phyloP scores from a whole-genome alignment of 64 coral and sea anemone species.

The Porites australiensis region DNA sequence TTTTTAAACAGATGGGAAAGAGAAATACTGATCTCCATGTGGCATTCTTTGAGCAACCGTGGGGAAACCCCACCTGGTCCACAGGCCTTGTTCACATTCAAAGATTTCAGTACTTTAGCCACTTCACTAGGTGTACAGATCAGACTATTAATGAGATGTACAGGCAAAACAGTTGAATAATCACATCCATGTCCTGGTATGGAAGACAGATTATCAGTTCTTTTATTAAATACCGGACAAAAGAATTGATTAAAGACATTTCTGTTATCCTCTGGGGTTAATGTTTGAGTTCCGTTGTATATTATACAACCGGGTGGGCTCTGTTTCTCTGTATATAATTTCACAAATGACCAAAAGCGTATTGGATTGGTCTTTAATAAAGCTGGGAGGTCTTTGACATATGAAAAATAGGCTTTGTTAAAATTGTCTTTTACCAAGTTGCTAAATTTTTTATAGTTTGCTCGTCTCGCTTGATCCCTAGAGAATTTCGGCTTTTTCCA shows the following conservation, averaged over 20 bases:
- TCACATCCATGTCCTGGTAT: neutral
- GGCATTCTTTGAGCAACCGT: neutral
- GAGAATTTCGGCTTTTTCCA: neutral
- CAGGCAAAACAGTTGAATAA: conserved; percentile 1
- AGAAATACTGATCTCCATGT: neutral
- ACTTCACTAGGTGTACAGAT: neutral
- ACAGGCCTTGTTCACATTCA: neutral
- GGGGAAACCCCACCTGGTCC: too few species aligned
- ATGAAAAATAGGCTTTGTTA: neutral
- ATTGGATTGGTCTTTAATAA: neutral
- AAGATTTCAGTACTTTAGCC: too few species aligned
- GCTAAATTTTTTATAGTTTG: too few species aligned
- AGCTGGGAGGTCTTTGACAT: neutral
- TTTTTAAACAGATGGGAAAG: too few species aligned
- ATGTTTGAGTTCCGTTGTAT: neutral
- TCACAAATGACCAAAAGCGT: neutral
- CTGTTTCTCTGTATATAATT: neutral
- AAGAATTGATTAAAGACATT: neutral
- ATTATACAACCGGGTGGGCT: neutral
- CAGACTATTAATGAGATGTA: neutral
- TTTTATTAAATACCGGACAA: neutral
- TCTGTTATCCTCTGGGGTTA: neutral
- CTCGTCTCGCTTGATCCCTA: too few species aligned
- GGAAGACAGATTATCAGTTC: neutral
- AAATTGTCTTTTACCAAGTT: neutral